Evolutionary conservation across 2,797 vertebrate genomes (phyloP).

Genomic region (Enteromius viviparus): DNA sequence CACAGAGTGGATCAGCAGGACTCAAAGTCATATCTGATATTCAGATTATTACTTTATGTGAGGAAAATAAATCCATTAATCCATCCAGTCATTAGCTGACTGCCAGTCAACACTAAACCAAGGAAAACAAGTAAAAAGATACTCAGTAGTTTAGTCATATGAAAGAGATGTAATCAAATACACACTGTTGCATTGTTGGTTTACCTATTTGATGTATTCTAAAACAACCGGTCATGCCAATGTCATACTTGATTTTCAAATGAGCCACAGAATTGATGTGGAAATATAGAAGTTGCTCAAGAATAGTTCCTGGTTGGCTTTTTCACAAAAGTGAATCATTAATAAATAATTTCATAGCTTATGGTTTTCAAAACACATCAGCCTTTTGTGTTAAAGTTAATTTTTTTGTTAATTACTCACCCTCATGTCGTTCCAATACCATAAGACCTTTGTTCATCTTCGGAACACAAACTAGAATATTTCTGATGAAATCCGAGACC

Average conservation of each 20-base stretch:
- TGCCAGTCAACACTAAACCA: neutral
- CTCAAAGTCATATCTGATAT: neutral
- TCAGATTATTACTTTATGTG: conserved; percentile 23
- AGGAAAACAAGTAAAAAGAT: neutral
- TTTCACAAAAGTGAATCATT: neutral
- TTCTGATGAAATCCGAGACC: neutral
- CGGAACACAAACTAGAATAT: neutral
- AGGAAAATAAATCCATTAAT: neutral
- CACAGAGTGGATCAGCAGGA: neutral
- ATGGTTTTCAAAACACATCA: neutral
- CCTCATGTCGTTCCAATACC: neutral
- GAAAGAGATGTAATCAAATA: neutral
- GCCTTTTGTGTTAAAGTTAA: neutral
- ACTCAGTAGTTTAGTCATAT: neutral
- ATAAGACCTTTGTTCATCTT: neutral
- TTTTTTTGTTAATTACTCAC: neutral
- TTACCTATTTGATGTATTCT: too few relatives aligned
- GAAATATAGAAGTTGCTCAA: neutral
- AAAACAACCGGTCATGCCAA: too few relatives aligned
- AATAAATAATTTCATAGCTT: neutral
- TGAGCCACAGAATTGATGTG: neutral
- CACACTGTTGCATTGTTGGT: neutral
- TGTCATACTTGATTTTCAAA: neutral
- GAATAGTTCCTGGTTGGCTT: neutral
- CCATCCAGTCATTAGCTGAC: neutral